Conservation (phyloP, 2,113 vertebrate genomes). For the Ardeotis arabs region DNA sequence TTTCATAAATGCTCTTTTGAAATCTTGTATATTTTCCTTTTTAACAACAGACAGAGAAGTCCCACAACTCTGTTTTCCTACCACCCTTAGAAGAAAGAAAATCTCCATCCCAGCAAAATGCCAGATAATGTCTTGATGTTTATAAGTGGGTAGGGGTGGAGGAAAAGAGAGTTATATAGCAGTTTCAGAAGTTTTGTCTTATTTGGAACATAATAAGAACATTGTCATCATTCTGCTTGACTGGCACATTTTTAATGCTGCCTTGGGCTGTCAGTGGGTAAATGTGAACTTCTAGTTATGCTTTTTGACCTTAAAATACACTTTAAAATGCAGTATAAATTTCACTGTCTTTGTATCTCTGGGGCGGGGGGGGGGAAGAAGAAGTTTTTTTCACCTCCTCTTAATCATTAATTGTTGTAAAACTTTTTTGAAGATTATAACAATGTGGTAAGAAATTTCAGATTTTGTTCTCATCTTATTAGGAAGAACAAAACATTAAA, state of each 20-base stretch:
- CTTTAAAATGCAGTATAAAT: neutral
- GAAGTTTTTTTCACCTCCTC: neutral
- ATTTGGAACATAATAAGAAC: conserved; percentile 11
- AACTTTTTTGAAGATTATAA: neutral
- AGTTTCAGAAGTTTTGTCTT: conserved; percentile 4
- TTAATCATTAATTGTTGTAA: neutral
- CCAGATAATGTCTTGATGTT: neutral
- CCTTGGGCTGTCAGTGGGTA: neutral
- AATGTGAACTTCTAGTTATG: neutral
- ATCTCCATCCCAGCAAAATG: neutral
- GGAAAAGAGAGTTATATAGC: neutral
- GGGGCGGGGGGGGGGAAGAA: neutral
- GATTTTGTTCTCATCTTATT: neutral
- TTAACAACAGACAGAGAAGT: neutral
- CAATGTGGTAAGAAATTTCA: neutral
- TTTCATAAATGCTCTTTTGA: neutral
- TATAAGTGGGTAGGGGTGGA: neutral
- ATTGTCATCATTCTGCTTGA: conserved; percentile 28
- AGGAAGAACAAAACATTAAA: neutral
- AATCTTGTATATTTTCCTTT: neutral
- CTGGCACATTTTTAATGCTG: neutral
- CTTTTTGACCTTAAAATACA: neutral
- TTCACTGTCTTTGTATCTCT: neutral
- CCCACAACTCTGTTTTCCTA: neutral
- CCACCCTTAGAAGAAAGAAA: neutral